Conservation (phyloP, 2,113 vertebrate species). For the Dipodomys ordii region DNA sequence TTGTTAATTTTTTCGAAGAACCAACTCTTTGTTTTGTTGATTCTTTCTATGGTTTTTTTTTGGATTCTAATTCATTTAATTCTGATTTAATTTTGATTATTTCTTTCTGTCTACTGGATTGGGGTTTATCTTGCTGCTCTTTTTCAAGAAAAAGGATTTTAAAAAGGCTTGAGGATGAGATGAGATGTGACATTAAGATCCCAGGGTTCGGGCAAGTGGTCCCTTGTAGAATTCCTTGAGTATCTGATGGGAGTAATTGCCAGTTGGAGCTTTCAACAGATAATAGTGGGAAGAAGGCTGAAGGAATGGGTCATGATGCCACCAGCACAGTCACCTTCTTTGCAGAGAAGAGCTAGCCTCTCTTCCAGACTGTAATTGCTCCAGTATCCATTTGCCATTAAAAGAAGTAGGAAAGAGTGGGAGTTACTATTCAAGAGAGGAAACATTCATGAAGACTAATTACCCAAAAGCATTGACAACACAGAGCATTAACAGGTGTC, state of each 20-base stretch:
- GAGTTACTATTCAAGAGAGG: not conserved
- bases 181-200: not conserved
- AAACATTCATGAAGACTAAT: not conserved
- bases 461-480: not conserved
- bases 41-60: too few species aligned
- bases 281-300: not conserved
- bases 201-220: not conserved
- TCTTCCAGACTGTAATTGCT: not conserved
- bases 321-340: not conserved
- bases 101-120: too few species aligned
- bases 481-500: not conserved
- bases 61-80: too few species aligned
- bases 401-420: not conserved
- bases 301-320: accelerated
- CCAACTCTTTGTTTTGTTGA: too few species aligned
- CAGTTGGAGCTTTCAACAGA: not conserved
- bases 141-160: too few species aligned
- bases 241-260: not conserved
- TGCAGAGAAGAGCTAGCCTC: accelerated
- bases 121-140: too few species aligned
- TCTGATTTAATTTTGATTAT: too few species aligned
- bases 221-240: not conserved
- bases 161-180: too few species aligned
- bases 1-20: too few species aligned
- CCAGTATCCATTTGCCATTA: not conserved